A percentile compares a stretch with the other conserved stretches of the same genome.
Conservation (phyloP, 2,113 vertebrate genomes). For the Physeter macrocephalus region DNA sequence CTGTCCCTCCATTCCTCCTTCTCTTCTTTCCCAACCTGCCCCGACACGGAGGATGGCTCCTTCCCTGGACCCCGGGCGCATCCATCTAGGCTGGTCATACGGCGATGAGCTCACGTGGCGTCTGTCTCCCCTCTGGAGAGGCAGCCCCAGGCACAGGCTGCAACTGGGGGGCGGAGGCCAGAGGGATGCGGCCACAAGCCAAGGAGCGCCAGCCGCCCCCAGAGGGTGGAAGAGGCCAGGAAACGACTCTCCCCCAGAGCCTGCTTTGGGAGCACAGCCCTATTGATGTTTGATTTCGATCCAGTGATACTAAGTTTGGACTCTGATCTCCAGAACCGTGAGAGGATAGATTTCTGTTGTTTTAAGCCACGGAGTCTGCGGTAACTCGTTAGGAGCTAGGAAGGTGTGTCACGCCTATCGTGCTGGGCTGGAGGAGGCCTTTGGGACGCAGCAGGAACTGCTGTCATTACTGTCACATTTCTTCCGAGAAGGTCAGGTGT, state of each 20-base stretch:
- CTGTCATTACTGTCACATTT: neutral
- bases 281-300: too few relatives aligned
- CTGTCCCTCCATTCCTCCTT: neutral
- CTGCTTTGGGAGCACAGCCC: neutral
- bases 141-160: neutral
- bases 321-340: neutral
- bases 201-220: neutral
- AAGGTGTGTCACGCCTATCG: rapidly evolving
- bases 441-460: neutral
- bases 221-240: neutral
- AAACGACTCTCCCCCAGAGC: too few relatives aligned
- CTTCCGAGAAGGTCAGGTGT: neutral
- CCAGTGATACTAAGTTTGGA: neutral
- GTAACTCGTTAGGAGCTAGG: neutral
- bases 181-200: rapidly evolving
- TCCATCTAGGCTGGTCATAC: neutral
- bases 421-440: neutral
- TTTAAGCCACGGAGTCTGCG: neutral
- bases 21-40: neutral
- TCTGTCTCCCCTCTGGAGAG: neutral
- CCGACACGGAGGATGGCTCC: neutral
- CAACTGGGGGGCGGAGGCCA: neutral
- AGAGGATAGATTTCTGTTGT: neutral
- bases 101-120: neutral
- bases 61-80: rapidly evolving